Conservation (phyloP, 2,888 invertebrate genomes). For the Lamellibrachia satsuma region DNA sequence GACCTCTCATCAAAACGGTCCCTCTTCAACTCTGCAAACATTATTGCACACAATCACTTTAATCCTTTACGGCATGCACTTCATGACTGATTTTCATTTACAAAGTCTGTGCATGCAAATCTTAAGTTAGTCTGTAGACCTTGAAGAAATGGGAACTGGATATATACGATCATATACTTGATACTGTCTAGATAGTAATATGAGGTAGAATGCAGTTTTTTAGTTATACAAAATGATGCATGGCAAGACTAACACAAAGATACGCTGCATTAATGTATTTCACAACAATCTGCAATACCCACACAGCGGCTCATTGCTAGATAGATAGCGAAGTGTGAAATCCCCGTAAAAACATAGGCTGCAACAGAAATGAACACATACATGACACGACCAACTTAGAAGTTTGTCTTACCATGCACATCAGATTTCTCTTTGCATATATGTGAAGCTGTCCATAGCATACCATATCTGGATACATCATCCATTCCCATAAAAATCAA, state of each 20-base stretch:
- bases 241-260: not conserved
- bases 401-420: not conserved
- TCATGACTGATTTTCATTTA: not conserved
- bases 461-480: slow-evolving; percentile 13
- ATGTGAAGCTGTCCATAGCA: not conserved
- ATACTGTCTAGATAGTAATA: too few species aligned
- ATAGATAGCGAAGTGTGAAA: not conserved
- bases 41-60: not conserved
- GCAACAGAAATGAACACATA: not conserved
- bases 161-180: not conserved
- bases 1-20: not conserved
- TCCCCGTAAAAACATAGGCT: not conserved
- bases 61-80: not conserved
- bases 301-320: not conserved
- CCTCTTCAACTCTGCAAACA: slow-evolving; percentile 17
- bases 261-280: not conserved
- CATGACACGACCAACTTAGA: not conserved
- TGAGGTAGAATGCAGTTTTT: not conserved
- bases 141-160: not conserved
- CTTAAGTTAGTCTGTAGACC: not conserved
- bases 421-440: not conserved
- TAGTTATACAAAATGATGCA: not conserved
- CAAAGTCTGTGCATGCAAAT: not conserved
- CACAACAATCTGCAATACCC: not conserved
- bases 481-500: not conserved